Percentiles rank a stretch among this genome's conserved stretches.
Conservation (phyloP, 1,140 invertebrate species). For the Platyura marginata region DNA sequence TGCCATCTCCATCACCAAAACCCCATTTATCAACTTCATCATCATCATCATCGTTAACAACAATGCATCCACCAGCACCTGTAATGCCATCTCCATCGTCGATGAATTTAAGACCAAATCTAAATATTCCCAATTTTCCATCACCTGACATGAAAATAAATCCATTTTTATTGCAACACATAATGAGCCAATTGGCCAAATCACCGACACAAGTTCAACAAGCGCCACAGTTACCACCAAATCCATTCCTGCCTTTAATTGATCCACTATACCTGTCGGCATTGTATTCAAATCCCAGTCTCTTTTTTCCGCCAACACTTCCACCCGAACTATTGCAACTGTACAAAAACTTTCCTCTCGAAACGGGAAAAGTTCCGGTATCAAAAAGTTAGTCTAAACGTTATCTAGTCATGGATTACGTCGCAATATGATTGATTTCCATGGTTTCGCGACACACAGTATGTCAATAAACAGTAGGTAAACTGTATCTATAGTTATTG, state of each 20-base stretch:
- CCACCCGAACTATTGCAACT: slow-evolving; percentile 3
- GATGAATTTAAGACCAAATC: not conserved
- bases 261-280: not conserved
- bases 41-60: not conserved
- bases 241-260: slow-evolving; percentile 1
- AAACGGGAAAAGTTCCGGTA: not conserved
- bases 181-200: not conserved
- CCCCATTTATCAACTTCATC: not conserved
- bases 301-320: not conserved
- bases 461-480: no score
- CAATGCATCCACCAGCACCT: not conserved
- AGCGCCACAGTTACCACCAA: not conserved
- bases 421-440: no score
- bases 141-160: not conserved
- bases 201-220: not conserved
- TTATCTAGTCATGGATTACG: not conserved
- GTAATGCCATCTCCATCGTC: not conserved
- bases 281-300: slow-evolving; percentile 1
- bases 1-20: not conserved
- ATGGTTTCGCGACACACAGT: no score
- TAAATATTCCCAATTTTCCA: not conserved
- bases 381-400: slow-evolving; percentile 2
- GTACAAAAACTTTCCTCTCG: slow-evolving; percentile 2
- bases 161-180: not conserved
- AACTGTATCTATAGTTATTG: no score